Evolutionary conservation across 2,113 vertebrate species (phyloP), one percentile per base, ranked within the genome.

Genomic region (Machaerirhynchus nigripectus): DNA sequence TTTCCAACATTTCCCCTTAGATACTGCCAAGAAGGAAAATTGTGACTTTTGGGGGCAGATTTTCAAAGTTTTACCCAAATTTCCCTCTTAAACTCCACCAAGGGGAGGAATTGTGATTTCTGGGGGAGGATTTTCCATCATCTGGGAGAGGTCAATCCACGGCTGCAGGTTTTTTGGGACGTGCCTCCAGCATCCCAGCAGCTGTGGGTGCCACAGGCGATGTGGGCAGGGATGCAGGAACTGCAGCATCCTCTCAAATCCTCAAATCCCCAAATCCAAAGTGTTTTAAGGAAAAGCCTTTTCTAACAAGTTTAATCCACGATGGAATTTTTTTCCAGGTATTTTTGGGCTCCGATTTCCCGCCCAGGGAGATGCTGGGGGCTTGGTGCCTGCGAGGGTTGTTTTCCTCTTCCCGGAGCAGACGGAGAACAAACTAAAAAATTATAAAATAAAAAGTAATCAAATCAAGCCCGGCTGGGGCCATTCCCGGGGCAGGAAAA

Each of bases 131-230:
- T 68, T 74, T 86, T 28, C 23, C 39, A 11, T 21, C 30, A 2
- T 2, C 10, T 9, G 0, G 14, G 12, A 6, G 4, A 21, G 22
- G 3, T 4, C 17, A 1, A 10, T 4, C 19, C 24, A 4, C 0
- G 2, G 10, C 18, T 13, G 3, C 2, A 12, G 7, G 19, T 1
- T 9, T 31, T 80, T 31, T 6, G 77, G 42, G 47, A 17, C 11
- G 23, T 5, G 2, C 31, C 47, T 21, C 4, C 9, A 4, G 39
- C 61, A 61, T 61, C 44, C n/a, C 4, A 0, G 12, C 13, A 1
- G 40, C 4, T 1, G 5, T 11, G 55, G 31, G 56, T 31, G 35
- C 67, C n/a, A 3, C 11, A 3, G 35, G 17, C 8, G 53, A 26
- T 8, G 31, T 2, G 14, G 52, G 30, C 47, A 11, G 27, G 74